A percentile compares a stretch with the other conserved stretches of the same genome.
phyloP scores from a whole-genome alignment of 2,888 invertebrate species.

The Cryptocheilus praepositus region DNA sequence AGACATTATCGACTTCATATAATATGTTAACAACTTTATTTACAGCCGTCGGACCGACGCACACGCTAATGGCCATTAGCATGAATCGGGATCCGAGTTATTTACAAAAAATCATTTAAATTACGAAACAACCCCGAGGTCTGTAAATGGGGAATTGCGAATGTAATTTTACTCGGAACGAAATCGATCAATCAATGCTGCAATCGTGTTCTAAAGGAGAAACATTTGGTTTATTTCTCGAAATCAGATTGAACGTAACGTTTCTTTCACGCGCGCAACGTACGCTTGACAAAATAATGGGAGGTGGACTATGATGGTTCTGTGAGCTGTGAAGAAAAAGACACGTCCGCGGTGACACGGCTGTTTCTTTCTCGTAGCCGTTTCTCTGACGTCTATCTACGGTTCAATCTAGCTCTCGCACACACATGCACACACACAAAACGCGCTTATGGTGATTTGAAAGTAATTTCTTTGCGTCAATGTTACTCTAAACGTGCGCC shows the following conservation, averaged over 20 bases:
- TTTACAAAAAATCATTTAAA: conserved; percentile 64
- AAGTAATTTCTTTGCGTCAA: conserved; percentile 7
- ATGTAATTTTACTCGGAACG: conserved; percentile 30
- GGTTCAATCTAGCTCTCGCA: too few species aligned
- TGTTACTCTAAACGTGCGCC: conserved; percentile 36
- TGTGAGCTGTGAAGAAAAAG: too few species aligned
- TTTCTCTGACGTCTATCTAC: too few species aligned
- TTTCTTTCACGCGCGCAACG: conserved; percentile 31
- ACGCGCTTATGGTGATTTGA: background rate
- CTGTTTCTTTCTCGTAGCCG: too few species aligned
- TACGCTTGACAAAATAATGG: conserved; percentile 37
- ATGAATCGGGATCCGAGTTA: conserved; percentile 58
- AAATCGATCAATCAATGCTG: conserved; percentile 34
- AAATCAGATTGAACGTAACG: conserved; percentile 40
- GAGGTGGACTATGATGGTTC: conserved; percentile 8
- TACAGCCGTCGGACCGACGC: conserved; percentile 66
- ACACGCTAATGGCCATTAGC: conserved; percentile 63
- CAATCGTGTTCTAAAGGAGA: conserved; percentile 36
- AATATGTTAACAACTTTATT: conserved; percentile 69
- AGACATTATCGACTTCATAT: conserved; percentile 57
- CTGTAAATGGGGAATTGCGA: conserved; percentile 25
- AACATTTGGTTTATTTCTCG: conserved; percentile 29
- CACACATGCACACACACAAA: too few species aligned
- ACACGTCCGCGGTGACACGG: too few species aligned
- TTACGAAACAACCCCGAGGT: conserved; percentile 51